Base-by-base conservation (phyloP, 2,113 vertebrate species). In the Gallinago jamesoni region DNA sequence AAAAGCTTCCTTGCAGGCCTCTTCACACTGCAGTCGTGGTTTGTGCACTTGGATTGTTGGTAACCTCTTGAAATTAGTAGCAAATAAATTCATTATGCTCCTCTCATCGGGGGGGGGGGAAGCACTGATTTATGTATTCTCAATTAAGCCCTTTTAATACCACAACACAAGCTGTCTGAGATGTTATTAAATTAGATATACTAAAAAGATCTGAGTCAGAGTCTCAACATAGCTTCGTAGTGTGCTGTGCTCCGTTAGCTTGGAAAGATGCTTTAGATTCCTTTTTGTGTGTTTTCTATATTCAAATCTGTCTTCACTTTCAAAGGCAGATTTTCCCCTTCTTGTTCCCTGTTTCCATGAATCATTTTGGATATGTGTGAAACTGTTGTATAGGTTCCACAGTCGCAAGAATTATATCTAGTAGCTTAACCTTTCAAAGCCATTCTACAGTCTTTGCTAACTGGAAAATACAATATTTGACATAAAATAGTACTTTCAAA, bases 371-470 rank as follows among this genome's bases (percentile, higher is more conserved):
- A 47, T 89, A 41, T 10, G 56, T 94, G 30, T 0, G 3, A 84
- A 75, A 81, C 27, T 60, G 17, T 77, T 67, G 13, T 43, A 70
- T 28, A 59, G 62, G 10, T 4, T 93, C 9, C 43, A 48, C 9
- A 64, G 47, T 33, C 72, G 12, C 41, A 62, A 33, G 87, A 69
- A 30, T 47, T 86, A 18, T 50, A 84, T 63, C 59, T 59, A 55
- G 43, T 35, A 90, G 11, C 28, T 84, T 81, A 95, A 90, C 64
- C 28, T 86, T 93, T 93, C 77, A 92, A 82, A 89, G 48, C 19
- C 41, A 30, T 63, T 90, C 39, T n/a, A n/a, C 35, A 68, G 0
- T 68, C 13, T 93, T 83, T 89, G 22, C 30, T 64, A 64, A 48
- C 30, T 72, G 48, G 57, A 84, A 84, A 92, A 55, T 79, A 45